These are phyloP conservation scores for Rhabdornis inornatus DNA, from an alignment of 2,113 vertebrate genomes.

Conservation along the genomic window DNA sequence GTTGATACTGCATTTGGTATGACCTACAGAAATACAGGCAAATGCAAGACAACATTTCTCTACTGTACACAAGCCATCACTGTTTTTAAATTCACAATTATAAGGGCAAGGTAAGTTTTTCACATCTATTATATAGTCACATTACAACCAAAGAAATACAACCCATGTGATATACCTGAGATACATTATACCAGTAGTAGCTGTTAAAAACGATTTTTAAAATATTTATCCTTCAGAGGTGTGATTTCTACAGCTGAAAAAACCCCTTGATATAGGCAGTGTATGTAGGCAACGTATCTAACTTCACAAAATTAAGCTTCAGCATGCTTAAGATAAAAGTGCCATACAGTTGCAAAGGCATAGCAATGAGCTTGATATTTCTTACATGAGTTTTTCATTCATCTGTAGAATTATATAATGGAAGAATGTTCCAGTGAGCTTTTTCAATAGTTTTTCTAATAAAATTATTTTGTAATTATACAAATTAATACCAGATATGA, in stretches of 20 bases:
- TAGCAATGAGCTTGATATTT: neutral
- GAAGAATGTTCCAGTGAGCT: neutral
- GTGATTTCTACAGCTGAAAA: neutral
- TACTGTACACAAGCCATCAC: neutral
- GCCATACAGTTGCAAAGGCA: neutral
- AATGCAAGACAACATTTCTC: neutral
- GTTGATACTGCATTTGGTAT: neutral
- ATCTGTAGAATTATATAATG: neutral
- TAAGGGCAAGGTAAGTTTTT: neutral
- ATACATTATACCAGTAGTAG: slow-evolving; percentile 4
- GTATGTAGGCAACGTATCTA: neutral
- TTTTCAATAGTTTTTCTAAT: neutral
- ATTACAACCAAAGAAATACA: neutral
- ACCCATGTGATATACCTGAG: slow-evolving; percentile 39
- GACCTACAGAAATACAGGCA: neutral
- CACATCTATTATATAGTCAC: slow-evolving; percentile 24
- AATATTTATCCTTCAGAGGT: neutral
- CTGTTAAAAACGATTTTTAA: neutral
- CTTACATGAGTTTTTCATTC: neutral
- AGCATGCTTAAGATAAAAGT: neutral
- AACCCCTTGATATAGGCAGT: neutral
- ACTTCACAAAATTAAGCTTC: neutral
- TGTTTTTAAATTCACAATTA: neutral
- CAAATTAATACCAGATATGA: neutral
- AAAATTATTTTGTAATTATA: neutral